Percentiles rank a stretch among this genome's conserved stretches.
These are phyloP conservation scores for Chionis minor DNA, from an alignment of 2,113 vertebrate genomes.

Conservation along the genomic window DNA sequence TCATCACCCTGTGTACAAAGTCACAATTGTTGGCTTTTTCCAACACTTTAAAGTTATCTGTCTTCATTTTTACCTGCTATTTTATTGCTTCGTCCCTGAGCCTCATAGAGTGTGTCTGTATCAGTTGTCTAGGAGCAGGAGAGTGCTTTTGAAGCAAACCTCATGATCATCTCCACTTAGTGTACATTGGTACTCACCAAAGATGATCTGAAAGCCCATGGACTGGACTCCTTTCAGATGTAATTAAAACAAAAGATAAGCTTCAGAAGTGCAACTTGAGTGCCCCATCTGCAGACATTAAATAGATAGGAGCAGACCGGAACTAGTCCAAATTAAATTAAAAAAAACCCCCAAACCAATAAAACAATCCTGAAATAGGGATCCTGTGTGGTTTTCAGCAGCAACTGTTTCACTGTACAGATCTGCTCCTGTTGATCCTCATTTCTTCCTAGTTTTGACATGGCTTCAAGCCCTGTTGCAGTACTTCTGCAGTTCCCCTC, in stretches of 20 bases:
- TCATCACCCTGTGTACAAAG: neutral
- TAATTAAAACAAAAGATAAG: neutral
- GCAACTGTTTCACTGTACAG: neutral
- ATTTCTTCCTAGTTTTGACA: neutral
- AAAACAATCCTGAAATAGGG: neutral
- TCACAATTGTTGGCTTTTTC: neutral
- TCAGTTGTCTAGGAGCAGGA: neutral
- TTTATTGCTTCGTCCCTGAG: neutral
- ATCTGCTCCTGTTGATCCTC: neutral
- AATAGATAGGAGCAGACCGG: neutral
- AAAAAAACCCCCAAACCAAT: neutral
- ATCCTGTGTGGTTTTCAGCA: neutral
- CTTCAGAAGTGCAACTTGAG: neutral
- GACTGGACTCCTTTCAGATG: neutral
- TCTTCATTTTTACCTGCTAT: neutral
- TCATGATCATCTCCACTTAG: neutral
- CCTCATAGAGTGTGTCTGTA: neutral
- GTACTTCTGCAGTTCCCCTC: neutral
- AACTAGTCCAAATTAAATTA: neutral
- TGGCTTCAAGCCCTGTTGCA: neutral
- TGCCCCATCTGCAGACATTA: neutral
- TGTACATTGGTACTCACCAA: neutral
- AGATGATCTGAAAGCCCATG: neutral
- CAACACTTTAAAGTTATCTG: neutral
- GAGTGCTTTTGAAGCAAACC: neutral